Base-by-base conservation (phyloP, 1,140 invertebrate species). In the Acromyrmex heyeri region DNA sequence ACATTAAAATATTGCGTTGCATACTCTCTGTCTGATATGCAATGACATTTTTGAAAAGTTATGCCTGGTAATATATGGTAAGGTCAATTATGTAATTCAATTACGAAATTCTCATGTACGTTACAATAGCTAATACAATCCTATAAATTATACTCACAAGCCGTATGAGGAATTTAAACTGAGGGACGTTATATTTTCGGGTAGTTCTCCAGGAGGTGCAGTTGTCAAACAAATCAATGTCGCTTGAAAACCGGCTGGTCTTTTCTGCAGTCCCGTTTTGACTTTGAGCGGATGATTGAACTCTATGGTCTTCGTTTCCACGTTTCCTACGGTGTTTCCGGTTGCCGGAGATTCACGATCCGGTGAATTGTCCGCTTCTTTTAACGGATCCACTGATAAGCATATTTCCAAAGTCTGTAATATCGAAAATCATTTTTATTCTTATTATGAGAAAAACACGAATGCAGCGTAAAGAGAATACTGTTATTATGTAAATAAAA, bases 101-200 rank as follows among this genome's bases (percentile, higher is more conserved):
- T 59, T 83, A 8, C 21, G 2, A 30, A 65, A 12, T 12, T 57
- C n/a, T 18, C 65, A 44, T 24, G 12, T 61, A 44, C 2, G 16
- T 50, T 38, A 59, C 30, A 34, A 61, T 76, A 7, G n/a, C 6
- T 75, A 34, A 61, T 86, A 14, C 12, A 83, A 50, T 53, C 27
- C 0, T 27, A 12, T 3, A 2, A 67, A 59, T 53, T 73, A 61
- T 87, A 98, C 98, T 98, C 96, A 99, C 98, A 99, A 96, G 94
- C 99, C 99, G 96, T 99, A 99, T 38, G 98, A 98, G 89, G 99
- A 99, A 95, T 99, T 99, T 93, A 99, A 96, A 91, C 97, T 97
- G 91, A 99, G 96, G 85, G 98, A 97, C 81, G 98, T 97, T 77
- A 99, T 98, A 92, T 97, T 97, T 89, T 98, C 97, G 48, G 98